These are phyloP conservation scores for Monopterus albus DNA, from an alignment of 2,113 vertebrate species.

Conservation along the genomic window DNA sequence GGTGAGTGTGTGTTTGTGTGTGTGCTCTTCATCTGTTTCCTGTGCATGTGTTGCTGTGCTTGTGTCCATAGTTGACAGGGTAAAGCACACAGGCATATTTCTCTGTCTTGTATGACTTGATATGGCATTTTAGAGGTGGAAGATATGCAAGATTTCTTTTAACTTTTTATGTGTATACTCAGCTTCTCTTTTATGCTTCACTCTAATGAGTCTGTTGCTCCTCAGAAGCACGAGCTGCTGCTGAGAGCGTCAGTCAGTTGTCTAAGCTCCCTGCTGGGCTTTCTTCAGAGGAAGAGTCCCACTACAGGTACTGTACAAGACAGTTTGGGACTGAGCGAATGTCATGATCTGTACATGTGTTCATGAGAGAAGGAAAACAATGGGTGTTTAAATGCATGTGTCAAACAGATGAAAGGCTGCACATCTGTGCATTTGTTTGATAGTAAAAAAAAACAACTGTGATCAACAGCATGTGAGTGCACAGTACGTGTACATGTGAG, in stretches of 20 bases:
- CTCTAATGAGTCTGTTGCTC: conserved; percentile 8
- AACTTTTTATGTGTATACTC: not conserved
- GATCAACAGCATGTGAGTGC: no score
- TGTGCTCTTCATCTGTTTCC: conserved; percentile 12
- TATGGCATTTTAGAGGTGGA: conserved; percentile 5
- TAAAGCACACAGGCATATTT: not conserved
- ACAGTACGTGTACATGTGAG: no score
- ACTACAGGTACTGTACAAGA: conserved; percentile 80
- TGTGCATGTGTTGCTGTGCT: conserved; percentile 14
- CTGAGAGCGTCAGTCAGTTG: conserved; percentile 87
- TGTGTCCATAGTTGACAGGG: conserved; percentile 16
- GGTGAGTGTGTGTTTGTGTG: conserved; percentile 15
- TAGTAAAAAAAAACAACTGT: no score
- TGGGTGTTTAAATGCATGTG: no score
- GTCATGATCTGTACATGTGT: not conserved
- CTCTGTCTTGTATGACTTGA: not conserved
- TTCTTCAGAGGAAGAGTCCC: conserved; percentile 83
- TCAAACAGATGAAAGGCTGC: not conserved
- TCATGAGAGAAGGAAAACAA: not conserved
- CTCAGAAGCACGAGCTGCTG: conserved; percentile 89
- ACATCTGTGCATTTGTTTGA: not conserved
- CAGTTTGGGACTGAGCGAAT: not conserved
- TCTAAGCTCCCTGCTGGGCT: conserved; percentile 87
- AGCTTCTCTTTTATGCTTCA: not conserved
- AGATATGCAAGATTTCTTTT: not conserved